Base-by-base conservation (phyloP, 2,113 vertebrate genomes). In the Eurystomus gularis region DNA sequence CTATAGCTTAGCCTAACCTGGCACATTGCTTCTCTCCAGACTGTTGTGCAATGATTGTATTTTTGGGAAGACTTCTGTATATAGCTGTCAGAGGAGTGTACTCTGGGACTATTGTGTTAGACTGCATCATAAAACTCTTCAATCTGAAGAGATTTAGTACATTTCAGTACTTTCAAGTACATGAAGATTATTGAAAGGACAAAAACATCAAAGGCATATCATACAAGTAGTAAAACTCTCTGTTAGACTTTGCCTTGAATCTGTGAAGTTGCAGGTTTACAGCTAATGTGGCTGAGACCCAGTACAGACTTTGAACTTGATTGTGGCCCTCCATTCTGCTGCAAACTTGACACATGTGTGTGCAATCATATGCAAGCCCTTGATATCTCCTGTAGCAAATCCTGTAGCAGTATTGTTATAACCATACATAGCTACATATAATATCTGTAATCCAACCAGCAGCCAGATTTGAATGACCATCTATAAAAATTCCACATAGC, bases 401-500 rank as follows among this genome's bases (percentile, higher is more conserved):
- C 68, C 61, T 76, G 35, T 20, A 88, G 54, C 76, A 71, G 17
- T 29, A 29, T 78, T 86, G 71, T 62, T 96, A 81, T 93, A 90
- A 92, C 90, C 88, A 91, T 91, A 85, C 93, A 79, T 82, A 95
- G 91, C 80, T 89, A 82, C 69, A 91, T 37, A 46, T 10, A 95
- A 60, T 78, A 65, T 31, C 84, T 92, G 95, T 86, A 95, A 90
- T 68, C 57, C 75, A 94, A 96, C 86, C 86, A 94, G 86, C 91
- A 94, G 60, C 68, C 78, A 88, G 86, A 86, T 94, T 80, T 94
- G 80, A 96, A 90, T 64, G 83, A 71, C 83, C 82, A 96, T 95
- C 91, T 76, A 89, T 96, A 90, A 96, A 94, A 90, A 49, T 95
- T 94, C 86, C 94, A 93, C 83, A 71, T 49, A 96, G 87, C 88